Percentiles rank a stretch among this genome's conserved stretches.
Evolutionary conservation across 2,797 vertebrate species (phyloP).

Genomic region (Tachyglossus aculeatus): DNA sequence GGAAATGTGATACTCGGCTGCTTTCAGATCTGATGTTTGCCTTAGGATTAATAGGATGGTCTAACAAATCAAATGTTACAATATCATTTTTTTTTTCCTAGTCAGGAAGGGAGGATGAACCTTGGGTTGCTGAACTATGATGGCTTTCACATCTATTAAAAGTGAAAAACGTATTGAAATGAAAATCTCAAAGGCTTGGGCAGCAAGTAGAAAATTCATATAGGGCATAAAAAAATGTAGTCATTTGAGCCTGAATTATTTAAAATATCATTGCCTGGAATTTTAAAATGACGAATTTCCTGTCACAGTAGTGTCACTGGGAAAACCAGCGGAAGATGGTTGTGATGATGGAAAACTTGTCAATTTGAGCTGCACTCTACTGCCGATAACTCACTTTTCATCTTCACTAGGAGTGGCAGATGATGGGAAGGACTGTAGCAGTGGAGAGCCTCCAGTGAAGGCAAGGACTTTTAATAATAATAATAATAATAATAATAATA

Average conservation of each 20-base stretch:
- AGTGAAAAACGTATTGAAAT: background rate
- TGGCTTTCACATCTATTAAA: background rate
- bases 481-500: no score
- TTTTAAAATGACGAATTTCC: background rate
- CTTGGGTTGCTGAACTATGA: background rate
- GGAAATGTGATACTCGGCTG: background rate
- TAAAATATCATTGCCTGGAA: background rate
- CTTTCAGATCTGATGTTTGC: background rate
- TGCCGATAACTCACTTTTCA: no score
- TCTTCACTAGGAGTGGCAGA: no score
- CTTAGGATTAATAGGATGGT: background rate
- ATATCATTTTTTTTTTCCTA: background rate
- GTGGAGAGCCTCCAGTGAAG: no score
- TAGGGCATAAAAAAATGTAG: background rate
- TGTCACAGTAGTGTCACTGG: background rate
- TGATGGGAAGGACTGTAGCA: no score
- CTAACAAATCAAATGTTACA: background rate
- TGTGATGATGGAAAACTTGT: no score
- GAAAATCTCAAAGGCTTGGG: background rate
- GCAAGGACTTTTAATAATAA: no score
- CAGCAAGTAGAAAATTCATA: background rate
- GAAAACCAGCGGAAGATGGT: no score
- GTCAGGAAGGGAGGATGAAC: background rate
- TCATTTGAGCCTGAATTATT: no score
- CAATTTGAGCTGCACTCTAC: no score